A percentile compares a stretch with the other conserved stretches of the same genome.
Conservation (phyloP, 2,797 vertebrate genomes). For the Gymnothorax javanicus region DNA sequence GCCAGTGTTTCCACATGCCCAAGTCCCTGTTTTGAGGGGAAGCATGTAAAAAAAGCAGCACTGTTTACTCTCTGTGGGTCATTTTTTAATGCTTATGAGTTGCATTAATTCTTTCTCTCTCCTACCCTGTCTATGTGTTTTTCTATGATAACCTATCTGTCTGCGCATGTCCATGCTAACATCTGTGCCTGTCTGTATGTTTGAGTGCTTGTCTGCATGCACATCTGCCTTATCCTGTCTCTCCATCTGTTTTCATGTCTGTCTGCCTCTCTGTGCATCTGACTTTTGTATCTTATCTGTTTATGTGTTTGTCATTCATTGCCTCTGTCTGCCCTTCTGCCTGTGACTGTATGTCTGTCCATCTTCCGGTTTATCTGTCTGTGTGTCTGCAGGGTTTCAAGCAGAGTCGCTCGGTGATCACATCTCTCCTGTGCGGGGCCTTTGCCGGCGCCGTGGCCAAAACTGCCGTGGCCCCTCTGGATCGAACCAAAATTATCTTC, state of each 20-base stretch:
- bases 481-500: slow-evolving; percentile 99
- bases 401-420: slow-evolving; percentile 78
- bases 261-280: background rate
- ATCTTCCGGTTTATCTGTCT: slow-evolving; percentile 16
- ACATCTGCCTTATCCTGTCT: background rate
- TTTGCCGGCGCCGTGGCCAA: slow-evolving; percentile 94
- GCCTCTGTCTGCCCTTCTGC: background rate
- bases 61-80: too few species aligned
- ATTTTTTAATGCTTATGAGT: too few species aligned
- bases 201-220: too few species aligned
- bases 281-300: slow-evolving; percentile 11
- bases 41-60: too few species aligned
- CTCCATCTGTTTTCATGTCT: background rate
- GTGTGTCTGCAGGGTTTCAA: slow-evolving; percentile 67
- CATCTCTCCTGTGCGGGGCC: slow-evolving; percentile 88
- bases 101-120: too few species aligned
- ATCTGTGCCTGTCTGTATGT: too few species aligned
- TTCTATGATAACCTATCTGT: too few species aligned
- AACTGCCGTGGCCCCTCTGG: slow-evolving; percentile 92
- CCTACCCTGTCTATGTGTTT: background rate
- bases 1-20: too few species aligned
- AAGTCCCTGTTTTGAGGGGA: too few species aligned
- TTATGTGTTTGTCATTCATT: slow-evolving; percentile 15
- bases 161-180: too few species aligned
- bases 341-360: slow-evolving; percentile 10